A percentile compares a stretch with the other conserved stretches of the same genome.
Evolutionary conservation across 2,797 vertebrate species (phyloP).

Genomic region (Tinamus major): DNA sequence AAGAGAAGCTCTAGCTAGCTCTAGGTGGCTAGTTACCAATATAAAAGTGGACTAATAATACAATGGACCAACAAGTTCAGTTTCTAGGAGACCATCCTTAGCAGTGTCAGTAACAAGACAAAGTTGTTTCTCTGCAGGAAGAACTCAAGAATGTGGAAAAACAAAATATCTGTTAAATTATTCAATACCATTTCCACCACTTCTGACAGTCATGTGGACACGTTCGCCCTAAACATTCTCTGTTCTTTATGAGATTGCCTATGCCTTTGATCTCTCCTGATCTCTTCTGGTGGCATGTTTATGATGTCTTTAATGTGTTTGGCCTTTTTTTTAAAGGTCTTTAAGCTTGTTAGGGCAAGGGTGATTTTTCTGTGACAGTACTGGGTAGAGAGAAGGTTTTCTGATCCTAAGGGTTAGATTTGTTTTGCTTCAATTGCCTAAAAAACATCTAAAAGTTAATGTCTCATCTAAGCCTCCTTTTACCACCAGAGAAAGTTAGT

Average conservation of each 20-base stretch:
- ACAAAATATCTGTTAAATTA: rapidly evolving
- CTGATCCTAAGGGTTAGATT: not conserved
- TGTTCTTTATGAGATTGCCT: not conserved
- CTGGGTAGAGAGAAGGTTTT: not conserved
- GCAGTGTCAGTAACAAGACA: not conserved
- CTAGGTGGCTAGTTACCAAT: not conserved
- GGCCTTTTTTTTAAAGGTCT: not conserved
- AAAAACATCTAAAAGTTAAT: not conserved
- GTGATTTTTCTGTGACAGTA: not conserved
- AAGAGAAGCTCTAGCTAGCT: not conserved
- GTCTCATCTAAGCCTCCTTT: not conserved
- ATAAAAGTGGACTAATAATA: not conserved
- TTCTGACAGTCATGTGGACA: not conserved
- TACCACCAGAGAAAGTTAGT: not conserved
- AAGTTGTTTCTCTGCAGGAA: not conserved
- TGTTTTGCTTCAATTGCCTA: not conserved
- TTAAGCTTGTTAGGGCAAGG: not conserved
- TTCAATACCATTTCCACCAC: not conserved
- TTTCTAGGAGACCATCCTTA: not conserved
- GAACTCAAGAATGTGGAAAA: not conserved
- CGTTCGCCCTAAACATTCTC: not conserved
- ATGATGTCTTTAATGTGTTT: not conserved
- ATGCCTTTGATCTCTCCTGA: not conserved
- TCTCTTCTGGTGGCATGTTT: not conserved
- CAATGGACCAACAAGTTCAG: not conserved